Conservation (phyloP, 2,888 invertebrate species). For the Drosophila mimica region DNA sequence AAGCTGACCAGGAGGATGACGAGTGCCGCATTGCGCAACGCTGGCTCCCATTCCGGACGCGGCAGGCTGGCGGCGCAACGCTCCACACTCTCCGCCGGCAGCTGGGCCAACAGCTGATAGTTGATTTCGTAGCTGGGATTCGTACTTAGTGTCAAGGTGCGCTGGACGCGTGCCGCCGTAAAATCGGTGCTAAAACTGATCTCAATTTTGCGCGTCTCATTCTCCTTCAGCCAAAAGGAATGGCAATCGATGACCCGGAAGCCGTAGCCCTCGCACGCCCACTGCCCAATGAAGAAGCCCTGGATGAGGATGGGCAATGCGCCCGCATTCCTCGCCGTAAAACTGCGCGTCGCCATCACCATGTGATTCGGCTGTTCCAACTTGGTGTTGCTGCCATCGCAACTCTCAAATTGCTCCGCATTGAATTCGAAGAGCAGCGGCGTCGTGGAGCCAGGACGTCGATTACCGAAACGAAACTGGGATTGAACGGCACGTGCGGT, state of each 20-base stretch:
- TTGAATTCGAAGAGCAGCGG: constrained; percentile 92
- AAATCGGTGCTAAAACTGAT: constrained; percentile 96
- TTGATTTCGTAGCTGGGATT: constrained; percentile 88
- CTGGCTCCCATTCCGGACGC: constrained; percentile 91
- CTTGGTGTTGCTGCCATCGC: constrained; percentile 72
- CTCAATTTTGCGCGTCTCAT: constrained; percentile 91
- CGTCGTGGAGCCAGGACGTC: constrained; percentile 91
- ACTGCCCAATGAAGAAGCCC: constrained; percentile 88
- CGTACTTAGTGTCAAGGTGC: constrained; percentile 88
- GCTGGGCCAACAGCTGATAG: constrained; percentile 89
- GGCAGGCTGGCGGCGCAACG: constrained; percentile 89
- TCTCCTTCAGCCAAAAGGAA: constrained; percentile 89
- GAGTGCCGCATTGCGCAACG: constrained; percentile 88
- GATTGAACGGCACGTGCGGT: constrained; percentile 94
- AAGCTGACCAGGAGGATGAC: constrained; percentile 88
- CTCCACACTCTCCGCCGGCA: constrained; percentile 88
- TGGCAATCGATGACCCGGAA: constrained; percentile 91
- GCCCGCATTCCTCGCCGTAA: constrained; percentile 95
- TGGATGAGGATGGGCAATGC: constrained; percentile 92
- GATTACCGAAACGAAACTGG: constrained; percentile 94
- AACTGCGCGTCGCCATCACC: constrained; percentile 91
- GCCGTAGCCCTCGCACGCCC: constrained; percentile 91
- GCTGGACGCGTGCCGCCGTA: constrained; percentile 90
- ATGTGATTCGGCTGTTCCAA: constrained; percentile 6
- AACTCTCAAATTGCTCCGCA: constrained; percentile 87